Base-by-base conservation (phyloP, 2,888 invertebrate species). In the Carcina quercana region DNA sequence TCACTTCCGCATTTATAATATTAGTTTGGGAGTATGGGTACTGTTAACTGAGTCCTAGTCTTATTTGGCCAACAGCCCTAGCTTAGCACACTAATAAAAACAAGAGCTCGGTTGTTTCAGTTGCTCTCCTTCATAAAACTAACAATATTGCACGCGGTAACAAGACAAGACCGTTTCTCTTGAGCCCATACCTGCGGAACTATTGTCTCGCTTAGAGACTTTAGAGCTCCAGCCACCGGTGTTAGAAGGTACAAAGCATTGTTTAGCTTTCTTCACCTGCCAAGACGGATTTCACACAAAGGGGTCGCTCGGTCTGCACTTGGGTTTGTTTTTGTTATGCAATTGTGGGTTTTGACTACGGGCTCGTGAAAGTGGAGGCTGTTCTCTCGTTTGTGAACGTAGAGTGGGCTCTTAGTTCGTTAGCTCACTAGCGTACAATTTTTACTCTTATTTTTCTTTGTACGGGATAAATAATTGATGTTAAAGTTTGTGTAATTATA, bases 251-350 rank as follows among this genome's bases (percentile, higher is more conserved):
- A 59, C 63, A 63, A 57, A 57, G 70, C 60, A 79, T 80, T 80
- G 82, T 82, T 78, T 78, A 74, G 75, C 68, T 78, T 73, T 69
- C 76, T 79, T 74, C 78, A 79, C 74, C 73, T 74, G 66, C 67
- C 66, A 76, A 76, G 71, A 72, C 59, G 67, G 63, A 71, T 73
- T 61, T 20, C 61, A 61, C 64, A 80, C 79, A 79, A 80, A 82
- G 71, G 67, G 65, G 50, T 57, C 58, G 67, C 69, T 72, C 68
- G 76, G 74, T 69, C 69, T 54, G 55, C 73, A 72, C 67, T 72
- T 59, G 66, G 72, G 67, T 75, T 76, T 79, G 73, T 76, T 79
- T 75, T 79, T 76, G 72, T 78, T 73, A 75, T 76, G 74, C 78
- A 79, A 79, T 79, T 80, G 72, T 68, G 63, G 69, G 71, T 72